A percentile compares a stretch with the other conserved stretches of the same genome.
phyloP scores from a whole-genome alignment of 2,797 vertebrate species.

The Enteromius anoplus region DNA sequence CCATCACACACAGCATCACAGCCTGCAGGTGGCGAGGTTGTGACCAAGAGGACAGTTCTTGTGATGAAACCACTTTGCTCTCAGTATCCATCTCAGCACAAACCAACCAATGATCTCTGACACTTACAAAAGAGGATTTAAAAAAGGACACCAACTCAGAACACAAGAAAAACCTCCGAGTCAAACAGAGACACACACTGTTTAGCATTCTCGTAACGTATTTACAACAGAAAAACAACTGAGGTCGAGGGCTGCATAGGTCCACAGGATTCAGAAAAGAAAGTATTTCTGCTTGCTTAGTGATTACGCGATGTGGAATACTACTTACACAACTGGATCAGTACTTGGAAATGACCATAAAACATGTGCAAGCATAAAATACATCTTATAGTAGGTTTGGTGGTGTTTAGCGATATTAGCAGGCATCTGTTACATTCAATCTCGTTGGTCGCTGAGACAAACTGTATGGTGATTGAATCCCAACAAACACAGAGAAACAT shows the following conservation, averaged over 20 bases:
- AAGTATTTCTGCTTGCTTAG: constrained; percentile 57
- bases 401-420: constrained; percentile 60
- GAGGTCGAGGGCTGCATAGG: constrained; percentile 80
- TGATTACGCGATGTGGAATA: constrained; percentile 52
- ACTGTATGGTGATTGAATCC: constrained; percentile 43
- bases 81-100: constrained; percentile 76
- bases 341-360: constrained; percentile 53
- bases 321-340: constrained; percentile 57
- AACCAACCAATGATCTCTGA: constrained; percentile 74
- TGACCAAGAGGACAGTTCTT: constrained; percentile 76
- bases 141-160: constrained; percentile 69
- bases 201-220: constrained; percentile 76
- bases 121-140: constrained; percentile 65
- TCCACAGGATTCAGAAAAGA: constrained; percentile 77
- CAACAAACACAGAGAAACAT: constrained; percentile 49
- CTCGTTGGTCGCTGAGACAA: constrained; percentile 51
- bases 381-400: constrained; percentile 42
- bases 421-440: constrained; percentile 61
- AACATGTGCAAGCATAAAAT: constrained; percentile 59
- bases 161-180: constrained; percentile 69
- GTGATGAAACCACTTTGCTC: constrained; percentile 75
- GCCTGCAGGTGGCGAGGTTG: constrained; percentile 77
- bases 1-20: constrained; percentile 67
- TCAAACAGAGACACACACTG: constrained; percentile 70
- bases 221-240: constrained; percentile 76